Conservation (phyloP, 2,888 invertebrate genomes). For the Acanthosepion lycidas region DNA sequence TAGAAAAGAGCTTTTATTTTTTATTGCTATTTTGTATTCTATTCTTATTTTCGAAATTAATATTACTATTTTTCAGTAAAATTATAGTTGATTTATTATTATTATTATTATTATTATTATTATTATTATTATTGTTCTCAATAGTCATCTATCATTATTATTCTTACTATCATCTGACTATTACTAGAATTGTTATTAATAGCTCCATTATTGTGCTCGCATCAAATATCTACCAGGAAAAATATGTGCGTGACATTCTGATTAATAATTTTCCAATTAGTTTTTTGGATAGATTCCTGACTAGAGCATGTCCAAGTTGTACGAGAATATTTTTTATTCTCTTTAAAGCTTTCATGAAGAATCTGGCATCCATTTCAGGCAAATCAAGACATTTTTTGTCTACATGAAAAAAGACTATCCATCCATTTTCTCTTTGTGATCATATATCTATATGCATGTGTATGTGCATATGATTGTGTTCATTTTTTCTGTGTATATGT, state of each 20-base stretch:
- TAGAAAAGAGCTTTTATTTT: too few relatives aligned
- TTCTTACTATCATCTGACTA: not conserved
- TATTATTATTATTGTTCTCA: too few relatives aligned
- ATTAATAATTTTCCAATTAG: slow-evolving; percentile 33
- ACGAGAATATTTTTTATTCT: not conserved
- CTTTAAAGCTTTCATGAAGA: not conserved
- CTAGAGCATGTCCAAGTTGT: not conserved
- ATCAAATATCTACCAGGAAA: slow-evolving; percentile 33
- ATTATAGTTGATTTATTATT: too few relatives aligned
- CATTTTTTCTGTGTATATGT: too few relatives aligned
- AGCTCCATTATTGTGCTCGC: not conserved
- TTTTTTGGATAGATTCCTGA: slow-evolving; percentile 11
- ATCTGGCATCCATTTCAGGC: not conserved
- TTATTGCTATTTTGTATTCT: too few relatives aligned
- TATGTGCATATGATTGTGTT: not conserved
- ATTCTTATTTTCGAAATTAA: too few relatives aligned
- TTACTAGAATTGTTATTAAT: not conserved
- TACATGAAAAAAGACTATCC: not conserved
- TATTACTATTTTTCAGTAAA: too few relatives aligned
- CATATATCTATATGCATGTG: not conserved
- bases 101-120: too few relatives aligned
- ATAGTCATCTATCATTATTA: not conserved
- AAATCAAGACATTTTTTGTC: not conserved
- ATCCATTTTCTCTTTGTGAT: not conserved
- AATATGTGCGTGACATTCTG: slow-evolving; percentile 33